phyloP scores from a whole-genome alignment of 2,888 invertebrate species.

The Melitaea athalia region DNA sequence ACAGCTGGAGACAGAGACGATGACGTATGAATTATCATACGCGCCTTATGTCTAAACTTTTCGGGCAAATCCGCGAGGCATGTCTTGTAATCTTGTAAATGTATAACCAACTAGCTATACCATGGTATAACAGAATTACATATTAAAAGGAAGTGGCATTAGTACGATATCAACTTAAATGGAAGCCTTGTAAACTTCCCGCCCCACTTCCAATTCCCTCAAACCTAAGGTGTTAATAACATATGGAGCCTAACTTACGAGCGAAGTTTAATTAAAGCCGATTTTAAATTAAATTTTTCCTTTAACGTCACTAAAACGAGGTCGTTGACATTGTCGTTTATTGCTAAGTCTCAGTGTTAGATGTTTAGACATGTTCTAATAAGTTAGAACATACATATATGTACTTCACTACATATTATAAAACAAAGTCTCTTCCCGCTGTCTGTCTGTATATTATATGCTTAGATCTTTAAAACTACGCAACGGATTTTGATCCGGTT shows the following conservation, averaged over 20 bases:
- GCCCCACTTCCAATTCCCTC: neutral
- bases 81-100: no score
- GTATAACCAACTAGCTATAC: neutral
- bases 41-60: no score
- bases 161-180: neutral
- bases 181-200: no score
- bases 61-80: no score
- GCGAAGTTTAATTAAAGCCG: neutral
- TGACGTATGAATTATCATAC: no score
- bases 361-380: neutral
- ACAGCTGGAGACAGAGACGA: no score
- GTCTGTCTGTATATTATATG: no score
- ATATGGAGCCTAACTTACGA: neutral
- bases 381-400: neutral
- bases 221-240: neutral
- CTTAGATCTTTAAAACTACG: no score
- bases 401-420: no score
- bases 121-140: neutral
- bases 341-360: neutral
- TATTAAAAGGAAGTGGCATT: no score
- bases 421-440: no score
- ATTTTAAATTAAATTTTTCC: constrained; percentile 9
- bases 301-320: neutral
- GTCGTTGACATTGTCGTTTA: neutral
- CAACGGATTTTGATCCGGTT: no score